phyloP scores from a whole-genome alignment of 2,113 vertebrate genomes.

The Tupaia chinensis region DNA sequence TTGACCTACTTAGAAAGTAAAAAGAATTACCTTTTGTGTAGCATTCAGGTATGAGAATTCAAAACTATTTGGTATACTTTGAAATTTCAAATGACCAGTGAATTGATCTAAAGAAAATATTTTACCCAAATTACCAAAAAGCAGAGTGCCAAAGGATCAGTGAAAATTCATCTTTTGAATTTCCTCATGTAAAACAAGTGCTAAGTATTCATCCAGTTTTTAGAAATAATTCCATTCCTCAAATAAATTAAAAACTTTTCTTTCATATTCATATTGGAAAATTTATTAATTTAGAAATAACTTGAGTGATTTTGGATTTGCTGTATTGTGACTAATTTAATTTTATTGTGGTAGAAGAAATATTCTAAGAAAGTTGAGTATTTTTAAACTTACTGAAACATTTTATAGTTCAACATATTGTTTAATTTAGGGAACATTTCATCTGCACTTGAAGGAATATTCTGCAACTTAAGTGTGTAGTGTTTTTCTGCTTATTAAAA shows the following conservation, averaged over 20 bases:
- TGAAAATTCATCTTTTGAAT: neutral
- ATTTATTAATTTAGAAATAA: conserved; percentile 8
- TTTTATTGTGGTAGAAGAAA: neutral
- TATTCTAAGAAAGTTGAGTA: neutral
- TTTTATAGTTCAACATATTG: neutral
- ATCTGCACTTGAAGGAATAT: neutral
- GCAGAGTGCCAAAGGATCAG: neutral
- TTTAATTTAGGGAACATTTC: neutral
- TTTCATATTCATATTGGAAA: neutral
- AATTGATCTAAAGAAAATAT: neutral
- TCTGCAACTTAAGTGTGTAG: neutral
- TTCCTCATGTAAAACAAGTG: neutral
- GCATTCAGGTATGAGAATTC: neutral
- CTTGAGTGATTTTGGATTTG: neutral
- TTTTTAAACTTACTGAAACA: neutral
- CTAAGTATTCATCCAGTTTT: neutral
- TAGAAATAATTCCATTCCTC: neutral
- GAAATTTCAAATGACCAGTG: neutral
- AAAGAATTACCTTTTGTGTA: neutral
- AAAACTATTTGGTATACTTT: neutral
- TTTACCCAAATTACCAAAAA: conserved; percentile 10
- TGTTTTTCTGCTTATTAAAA: too few relatives aligned
- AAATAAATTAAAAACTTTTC: conserved; percentile 9
- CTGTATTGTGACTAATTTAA: neutral
- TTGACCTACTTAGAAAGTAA: neutral